phyloP scores from a whole-genome alignment of 64 coral and sea anemone genomes.

The Platygyra sinensis region DNA sequence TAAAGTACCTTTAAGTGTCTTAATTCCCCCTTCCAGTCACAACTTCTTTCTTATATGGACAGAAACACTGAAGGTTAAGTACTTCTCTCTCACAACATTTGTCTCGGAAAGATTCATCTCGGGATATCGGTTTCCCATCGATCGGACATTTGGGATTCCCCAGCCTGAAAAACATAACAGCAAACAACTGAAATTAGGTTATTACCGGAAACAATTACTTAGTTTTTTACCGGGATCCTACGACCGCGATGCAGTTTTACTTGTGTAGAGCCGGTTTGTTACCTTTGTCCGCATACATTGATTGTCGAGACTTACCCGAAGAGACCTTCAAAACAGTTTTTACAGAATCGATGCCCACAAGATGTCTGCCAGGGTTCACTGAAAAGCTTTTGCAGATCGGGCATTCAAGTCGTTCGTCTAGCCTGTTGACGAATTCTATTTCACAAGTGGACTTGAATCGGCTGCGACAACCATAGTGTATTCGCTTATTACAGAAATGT shows the following conservation, averaged over 20 bases:
- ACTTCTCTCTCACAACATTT: constrained; percentile 64
- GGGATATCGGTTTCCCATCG: constrained; percentile 25
- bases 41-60: constrained; percentile 40
- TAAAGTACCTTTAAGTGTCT: constrained; percentile 41
- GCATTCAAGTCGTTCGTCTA: neutral
- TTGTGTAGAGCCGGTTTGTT: too few relatives aligned
- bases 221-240: too few relatives aligned
- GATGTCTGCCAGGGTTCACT: constrained; percentile 28
- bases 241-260: too few relatives aligned
- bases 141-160: constrained; percentile 25
- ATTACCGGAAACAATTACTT: too few relatives aligned
- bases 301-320: constrained; percentile 5
- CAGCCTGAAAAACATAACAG: neutral
- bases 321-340: constrained; percentile 11
- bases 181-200: too few relatives aligned
- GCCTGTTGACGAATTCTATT: neutral
- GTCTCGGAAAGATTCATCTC: constrained; percentile 49
- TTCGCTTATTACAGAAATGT: too few relatives aligned
- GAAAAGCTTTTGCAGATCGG: constrained; percentile 33
- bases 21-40: constrained; percentile 70
- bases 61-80: constrained; percentile 43
- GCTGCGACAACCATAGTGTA: neutral
- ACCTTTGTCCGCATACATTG: too few relatives aligned
- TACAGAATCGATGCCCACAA: constrained; percentile 49
- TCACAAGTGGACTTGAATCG: neutral